Evolutionary conservation across 2,888 invertebrate genomes (phyloP).

Genomic region (Leucophora obtusa): DNA sequence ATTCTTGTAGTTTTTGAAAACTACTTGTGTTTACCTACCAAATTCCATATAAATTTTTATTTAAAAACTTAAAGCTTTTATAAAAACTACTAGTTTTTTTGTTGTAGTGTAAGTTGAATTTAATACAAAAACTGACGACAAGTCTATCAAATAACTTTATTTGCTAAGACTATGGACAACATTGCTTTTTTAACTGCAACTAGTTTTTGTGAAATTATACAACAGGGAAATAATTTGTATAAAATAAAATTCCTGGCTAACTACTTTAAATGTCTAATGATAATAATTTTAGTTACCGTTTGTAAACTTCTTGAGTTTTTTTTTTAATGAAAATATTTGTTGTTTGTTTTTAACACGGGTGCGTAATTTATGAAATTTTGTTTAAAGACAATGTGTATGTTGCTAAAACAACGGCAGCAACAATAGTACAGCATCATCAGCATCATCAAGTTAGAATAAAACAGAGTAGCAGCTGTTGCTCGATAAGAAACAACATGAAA

Average conservation of each 20-base stretch:
- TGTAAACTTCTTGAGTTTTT: background rate
- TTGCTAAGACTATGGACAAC: background rate
- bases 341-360: constrained; percentile 43
- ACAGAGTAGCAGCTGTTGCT: constrained; percentile 13
- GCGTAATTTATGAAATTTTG: constrained; percentile 55
- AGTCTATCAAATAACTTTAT: too few relatives aligned
- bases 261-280: constrained; percentile 37
- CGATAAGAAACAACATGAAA: constrained; percentile 55
- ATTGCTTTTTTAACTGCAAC: background rate
- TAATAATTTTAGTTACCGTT: constrained; percentile 57
- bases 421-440: constrained; percentile 17
- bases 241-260: constrained; percentile 39
- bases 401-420: constrained; percentile 4
- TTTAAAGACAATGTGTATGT: constrained; percentile 8
- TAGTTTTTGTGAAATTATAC: constrained; percentile 14
- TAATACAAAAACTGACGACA: background rate
- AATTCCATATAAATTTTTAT: too few relatives aligned
- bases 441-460: background rate
- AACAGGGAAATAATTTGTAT: constrained; percentile 17
- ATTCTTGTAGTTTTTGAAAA: too few relatives aligned
- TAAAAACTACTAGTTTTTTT: too few relatives aligned
- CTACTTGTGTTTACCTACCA: too few relatives aligned
- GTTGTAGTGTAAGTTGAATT: too few relatives aligned
- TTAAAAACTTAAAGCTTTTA: too few relatives aligned
- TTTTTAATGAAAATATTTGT: constrained; percentile 1